phyloP scores from a whole-genome alignment of 35 echinoderm and acorn worm species.

The Diadema setosum region DNA sequence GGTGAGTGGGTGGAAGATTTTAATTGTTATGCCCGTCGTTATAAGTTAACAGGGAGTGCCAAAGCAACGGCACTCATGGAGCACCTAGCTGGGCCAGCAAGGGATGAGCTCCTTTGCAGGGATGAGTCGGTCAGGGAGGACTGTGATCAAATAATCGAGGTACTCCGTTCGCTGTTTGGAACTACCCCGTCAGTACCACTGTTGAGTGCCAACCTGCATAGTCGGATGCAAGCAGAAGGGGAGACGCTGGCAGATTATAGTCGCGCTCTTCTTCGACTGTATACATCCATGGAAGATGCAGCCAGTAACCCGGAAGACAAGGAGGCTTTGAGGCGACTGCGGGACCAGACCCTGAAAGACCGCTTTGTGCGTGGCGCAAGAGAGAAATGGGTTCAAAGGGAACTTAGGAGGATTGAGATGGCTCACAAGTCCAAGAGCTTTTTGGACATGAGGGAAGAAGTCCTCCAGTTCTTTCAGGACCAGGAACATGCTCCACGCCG shows the following conservation, averaged over 20 bases:
- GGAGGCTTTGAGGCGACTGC: background rate
- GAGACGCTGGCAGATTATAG: conserved; percentile 41
- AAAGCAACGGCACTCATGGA: background rate
- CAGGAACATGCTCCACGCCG: background rate
- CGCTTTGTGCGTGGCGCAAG: conserved; percentile 30
- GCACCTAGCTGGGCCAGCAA: background rate
- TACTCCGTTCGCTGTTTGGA: conserved; percentile 16
- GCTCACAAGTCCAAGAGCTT: too few species aligned
- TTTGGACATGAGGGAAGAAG: conserved; percentile 44
- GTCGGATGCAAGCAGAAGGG: background rate
- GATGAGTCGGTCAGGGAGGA: background rate
- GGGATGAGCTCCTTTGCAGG: background rate
- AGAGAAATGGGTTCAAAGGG: conserved; percentile 34
- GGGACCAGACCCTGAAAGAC: conserved; percentile 18
- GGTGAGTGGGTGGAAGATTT: conserved; percentile 13
- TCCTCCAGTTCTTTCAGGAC: conserved; percentile 14
- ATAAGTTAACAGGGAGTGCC: background rate
- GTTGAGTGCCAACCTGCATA: conserved; percentile 10
- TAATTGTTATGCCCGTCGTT: background rate
- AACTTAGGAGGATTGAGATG: too few species aligned
- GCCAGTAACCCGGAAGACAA: background rate
- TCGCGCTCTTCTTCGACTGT: background rate
- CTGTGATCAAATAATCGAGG: background rate
- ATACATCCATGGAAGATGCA: conserved; percentile 14
- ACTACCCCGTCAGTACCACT: background rate